Base-by-base conservation (phyloP, 2,113 vertebrate species). In the Lepisosteus oculatus region DNA sequence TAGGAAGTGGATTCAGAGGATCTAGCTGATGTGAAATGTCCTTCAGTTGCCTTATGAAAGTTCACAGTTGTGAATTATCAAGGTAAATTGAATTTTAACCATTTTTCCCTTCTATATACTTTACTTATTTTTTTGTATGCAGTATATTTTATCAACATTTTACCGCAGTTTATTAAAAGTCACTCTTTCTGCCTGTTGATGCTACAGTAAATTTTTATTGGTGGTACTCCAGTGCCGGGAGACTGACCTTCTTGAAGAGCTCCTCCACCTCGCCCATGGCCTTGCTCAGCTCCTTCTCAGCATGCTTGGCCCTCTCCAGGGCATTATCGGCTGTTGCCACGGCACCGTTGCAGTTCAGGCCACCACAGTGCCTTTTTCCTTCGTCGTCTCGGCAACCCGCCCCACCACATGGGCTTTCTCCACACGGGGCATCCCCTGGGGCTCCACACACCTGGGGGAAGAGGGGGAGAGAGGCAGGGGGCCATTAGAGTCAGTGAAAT, bases 351-450 rank as follows among this genome's bases (percentile, higher is more conserved):
- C 97, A 99, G 88, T 91, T 91, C 67, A 98, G 88, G 17, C 97
- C 97, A 1, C 97, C 97, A 2, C 97, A 99, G 80, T 92, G 95
- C 2, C 81, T 90, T 51, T 90, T 86, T 2, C 95, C 95, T 0
- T 96, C 94, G 70, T 97, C 97, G 0, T 99, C 95, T 4, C 82
- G 93, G 85, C 97, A 99, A 43, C 96, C 93, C 0, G 95, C 95
- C 43, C 96, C 97, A 0, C 97, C 97, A 0, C 97, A 99, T 3
- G 95, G 94, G 77, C 94, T 96, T 64, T 93, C 94, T 0, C 82
- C 82, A n/a, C 97, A 99, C 9, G 94, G 94, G 43, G 83, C 87
- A 0, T 98, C 89, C 0, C 93, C 92, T 0, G 80, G 85, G 0
- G 86, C 84, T 4, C 97, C 97, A 0, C 97, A 99, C 8, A 99